Base-by-base conservation (phyloP, 1,140 invertebrate species). In the Neocloeon triangulifer region DNA sequence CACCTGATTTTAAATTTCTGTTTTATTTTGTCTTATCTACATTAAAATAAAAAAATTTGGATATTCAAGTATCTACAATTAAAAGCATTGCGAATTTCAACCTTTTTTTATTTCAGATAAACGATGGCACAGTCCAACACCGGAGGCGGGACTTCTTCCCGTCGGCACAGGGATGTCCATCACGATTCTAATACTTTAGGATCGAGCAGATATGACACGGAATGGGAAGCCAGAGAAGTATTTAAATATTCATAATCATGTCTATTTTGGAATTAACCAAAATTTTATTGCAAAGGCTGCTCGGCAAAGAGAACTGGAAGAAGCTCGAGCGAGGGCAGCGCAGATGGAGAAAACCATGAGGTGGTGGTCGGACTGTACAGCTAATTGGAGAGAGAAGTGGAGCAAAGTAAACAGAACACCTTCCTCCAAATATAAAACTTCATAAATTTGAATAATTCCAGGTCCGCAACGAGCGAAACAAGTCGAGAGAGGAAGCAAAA, bases 321-420 rank as follows among this genome's bases (percentile, higher is more conserved):
- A 95, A 47, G 82, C 85, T 0, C 58, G 82, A 37, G 81, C 84
- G 1, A 53, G 88, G 34, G 84, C 84, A 4, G 73, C 82, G 1
- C 89, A 96, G 53, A 95, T 96, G 89, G 89, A 96, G 50, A 96
- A 96, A 55, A 96, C 91, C 0, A 95, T 96, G 85, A 60, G 84
- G 31, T 96, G 89, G 89, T 96, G 89, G 89, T 79, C 75, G 0
- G 78, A 82, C 41, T 85, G 79, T 48, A 94, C 88, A 0, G 73
- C 74, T 9, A 80, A 81, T 45, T 85, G 79, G 79, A 61, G 88
- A 6, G 84, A 92, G 51, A 95, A 95, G 49, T 96, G 89, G 91
- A 88, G 79, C 51, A 91, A 92, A 56, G 77, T 78, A 34, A n/a
- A n/a, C n/a, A n/a, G n/a, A n/a, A n/a, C n/a, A n/a, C n/a, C n/a